Conservation (phyloP, 2,888 invertebrate genomes). For the Corythucha ciliata region DNA sequence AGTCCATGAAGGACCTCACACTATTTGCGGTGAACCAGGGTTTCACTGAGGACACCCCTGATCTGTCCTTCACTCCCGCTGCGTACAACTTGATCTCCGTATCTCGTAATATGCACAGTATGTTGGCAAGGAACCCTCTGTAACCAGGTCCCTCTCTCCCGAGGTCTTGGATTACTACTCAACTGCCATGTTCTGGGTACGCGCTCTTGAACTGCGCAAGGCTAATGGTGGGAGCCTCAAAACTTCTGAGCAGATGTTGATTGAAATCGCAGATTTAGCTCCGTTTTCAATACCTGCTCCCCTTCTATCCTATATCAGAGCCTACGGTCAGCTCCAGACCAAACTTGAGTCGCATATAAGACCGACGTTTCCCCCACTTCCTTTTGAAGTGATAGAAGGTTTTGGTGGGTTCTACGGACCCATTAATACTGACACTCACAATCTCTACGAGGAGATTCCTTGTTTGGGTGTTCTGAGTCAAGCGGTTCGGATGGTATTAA, state of each 20-base stretch:
- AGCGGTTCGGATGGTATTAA: slow-evolving; percentile 5
- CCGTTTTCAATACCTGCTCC: not conserved
- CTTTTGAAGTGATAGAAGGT: not conserved
- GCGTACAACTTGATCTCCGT: slow-evolving; percentile 11
- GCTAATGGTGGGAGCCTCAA: too few species aligned
- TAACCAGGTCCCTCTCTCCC: not conserved
- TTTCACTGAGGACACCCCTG: too few species aligned
- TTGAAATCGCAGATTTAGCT: not conserved
- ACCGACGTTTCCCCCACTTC: not conserved
- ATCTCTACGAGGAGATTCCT: slow-evolving; percentile 19
- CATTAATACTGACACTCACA: slow-evolving; percentile 10
- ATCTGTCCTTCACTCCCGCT: slow-evolving; percentile 17
- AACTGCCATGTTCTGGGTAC: not conserved
- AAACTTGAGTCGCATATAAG: not conserved
- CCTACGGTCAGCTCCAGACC: not conserved
- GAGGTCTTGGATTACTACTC: not conserved
- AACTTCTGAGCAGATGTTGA: not conserved
- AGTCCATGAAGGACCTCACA: too few species aligned
- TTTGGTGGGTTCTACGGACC: slow-evolving; percentile 3
- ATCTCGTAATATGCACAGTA: slow-evolving; percentile 8
- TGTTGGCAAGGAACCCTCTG: too few species aligned
- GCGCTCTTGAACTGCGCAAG: too few species aligned
- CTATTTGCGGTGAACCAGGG: too few species aligned
- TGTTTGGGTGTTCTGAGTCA: slow-evolving; percentile 15
- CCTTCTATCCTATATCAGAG: not conserved